Evolutionary conservation across 2,797 vertebrate genomes (phyloP).

Genomic region (Heliangelus exortis): DNA sequence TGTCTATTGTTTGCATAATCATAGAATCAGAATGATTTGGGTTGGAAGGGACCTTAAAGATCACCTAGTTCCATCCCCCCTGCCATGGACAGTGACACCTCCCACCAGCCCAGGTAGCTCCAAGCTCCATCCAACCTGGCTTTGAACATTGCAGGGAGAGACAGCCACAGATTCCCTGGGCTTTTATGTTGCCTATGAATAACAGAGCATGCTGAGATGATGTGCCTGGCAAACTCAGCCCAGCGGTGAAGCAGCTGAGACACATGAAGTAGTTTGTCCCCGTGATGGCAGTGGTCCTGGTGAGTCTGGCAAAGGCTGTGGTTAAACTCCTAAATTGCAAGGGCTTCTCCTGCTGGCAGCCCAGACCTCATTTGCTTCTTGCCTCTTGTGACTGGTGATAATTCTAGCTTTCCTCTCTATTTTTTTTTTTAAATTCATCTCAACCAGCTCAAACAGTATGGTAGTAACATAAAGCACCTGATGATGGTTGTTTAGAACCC

Average conservation of each 20-base stretch:
- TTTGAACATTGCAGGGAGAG: no score
- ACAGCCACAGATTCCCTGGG: no score
- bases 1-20: background rate
- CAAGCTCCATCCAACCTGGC: no score
- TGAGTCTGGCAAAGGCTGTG: background rate
- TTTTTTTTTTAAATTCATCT: background rate
- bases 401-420: background rate
- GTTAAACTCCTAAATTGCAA: background rate
- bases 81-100: no score
- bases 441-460: background rate
- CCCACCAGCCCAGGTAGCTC: no score
- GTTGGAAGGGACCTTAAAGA: no score
- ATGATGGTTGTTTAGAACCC: background rate
- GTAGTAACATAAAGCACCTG: background rate
- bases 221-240: background rate
- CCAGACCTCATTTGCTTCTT: background rate
- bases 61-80: no score
- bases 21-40: no score
- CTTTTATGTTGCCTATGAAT: no score
- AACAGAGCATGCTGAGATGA: background rate
- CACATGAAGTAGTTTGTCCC: background rate
- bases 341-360: background rate
- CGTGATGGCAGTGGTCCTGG: background rate
- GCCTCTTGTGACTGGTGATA: background rate
- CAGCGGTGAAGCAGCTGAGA: background rate